Conservation (phyloP, 2,797 vertebrate species). For the Enteromius unitaeniatus region DNA sequence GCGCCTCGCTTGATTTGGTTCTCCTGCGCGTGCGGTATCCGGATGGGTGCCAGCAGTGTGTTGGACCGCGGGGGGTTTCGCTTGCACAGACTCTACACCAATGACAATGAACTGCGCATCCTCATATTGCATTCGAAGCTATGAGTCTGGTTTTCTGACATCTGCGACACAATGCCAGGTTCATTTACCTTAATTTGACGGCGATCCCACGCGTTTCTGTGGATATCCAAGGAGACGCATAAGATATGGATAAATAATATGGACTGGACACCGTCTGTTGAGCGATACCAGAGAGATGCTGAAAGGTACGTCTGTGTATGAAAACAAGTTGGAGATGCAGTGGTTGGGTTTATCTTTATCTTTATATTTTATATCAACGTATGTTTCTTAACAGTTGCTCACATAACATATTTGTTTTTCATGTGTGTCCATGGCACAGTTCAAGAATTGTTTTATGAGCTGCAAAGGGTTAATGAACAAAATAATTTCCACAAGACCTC, state of each 20-base stretch:
- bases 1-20: constrained; percentile 58
- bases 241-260: constrained; percentile 50
- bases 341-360: background rate
- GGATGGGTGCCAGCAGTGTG: constrained; percentile 48
- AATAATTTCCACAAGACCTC: background rate
- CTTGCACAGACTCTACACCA: constrained; percentile 38
- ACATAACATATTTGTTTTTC: background rate
- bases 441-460: background rate
- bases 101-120: constrained; percentile 52
- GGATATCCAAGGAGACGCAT: constrained; percentile 15
- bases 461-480: background rate
- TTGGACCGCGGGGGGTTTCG: constrained; percentile 49
- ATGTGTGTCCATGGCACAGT: background rate
- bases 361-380: background rate
- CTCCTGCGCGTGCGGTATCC: constrained; percentile 48
- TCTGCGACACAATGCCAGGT: constrained; percentile 1
- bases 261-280: constrained; percentile 46
- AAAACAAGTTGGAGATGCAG: background rate
- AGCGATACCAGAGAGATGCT: constrained; percentile 28
- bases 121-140: constrained; percentile 15
- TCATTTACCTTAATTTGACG: background rate
- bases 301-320: constrained; percentile 27
- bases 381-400: no score
- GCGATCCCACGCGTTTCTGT: background rate
- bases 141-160: constrained; percentile 11